A percentile compares a stretch with the other conserved stretches of the same genome.
These are phyloP conservation scores for Rotaria sp. DNA, from an alignment of 2,888 invertebrate genomes.

Conservation along the genomic window DNA sequence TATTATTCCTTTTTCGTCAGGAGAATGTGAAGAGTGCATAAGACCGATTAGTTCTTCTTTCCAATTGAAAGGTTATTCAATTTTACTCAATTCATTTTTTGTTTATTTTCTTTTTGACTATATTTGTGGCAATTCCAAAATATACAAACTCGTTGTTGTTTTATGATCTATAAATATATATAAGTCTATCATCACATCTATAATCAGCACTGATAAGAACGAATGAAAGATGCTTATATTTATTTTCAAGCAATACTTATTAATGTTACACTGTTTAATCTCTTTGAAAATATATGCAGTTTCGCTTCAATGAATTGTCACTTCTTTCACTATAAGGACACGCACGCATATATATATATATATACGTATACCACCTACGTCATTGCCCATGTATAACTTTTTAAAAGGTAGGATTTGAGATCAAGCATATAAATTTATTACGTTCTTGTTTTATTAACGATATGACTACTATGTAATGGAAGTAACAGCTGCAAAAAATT, in stretches of 20 bases:
- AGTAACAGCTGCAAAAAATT: too few relatives aligned
- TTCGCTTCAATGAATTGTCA: background rate
- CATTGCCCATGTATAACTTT: background rate
- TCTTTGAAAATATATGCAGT: background rate
- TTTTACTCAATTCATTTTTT: background rate
- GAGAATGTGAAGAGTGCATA: background rate
- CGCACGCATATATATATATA: background rate
- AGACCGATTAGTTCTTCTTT: background rate
- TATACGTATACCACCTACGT: background rate
- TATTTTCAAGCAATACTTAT: background rate
- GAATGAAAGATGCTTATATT: background rate
- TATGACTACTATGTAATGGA: too few relatives aligned
- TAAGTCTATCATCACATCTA: background rate
- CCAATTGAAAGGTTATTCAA: background rate
- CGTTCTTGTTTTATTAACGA: background rate
- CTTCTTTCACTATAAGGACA: too few relatives aligned
- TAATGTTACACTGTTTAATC: background rate
- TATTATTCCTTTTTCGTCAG: background rate
- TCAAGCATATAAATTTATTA: background rate
- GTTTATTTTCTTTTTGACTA: background rate
- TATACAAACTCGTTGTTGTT: background rate
- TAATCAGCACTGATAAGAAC: background rate
- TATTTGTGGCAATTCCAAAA: background rate
- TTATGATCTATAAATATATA: background rate
- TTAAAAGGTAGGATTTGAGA: background rate